Conservation (phyloP, 1,140 invertebrate species). For the Andricus grossulariae region DNA sequence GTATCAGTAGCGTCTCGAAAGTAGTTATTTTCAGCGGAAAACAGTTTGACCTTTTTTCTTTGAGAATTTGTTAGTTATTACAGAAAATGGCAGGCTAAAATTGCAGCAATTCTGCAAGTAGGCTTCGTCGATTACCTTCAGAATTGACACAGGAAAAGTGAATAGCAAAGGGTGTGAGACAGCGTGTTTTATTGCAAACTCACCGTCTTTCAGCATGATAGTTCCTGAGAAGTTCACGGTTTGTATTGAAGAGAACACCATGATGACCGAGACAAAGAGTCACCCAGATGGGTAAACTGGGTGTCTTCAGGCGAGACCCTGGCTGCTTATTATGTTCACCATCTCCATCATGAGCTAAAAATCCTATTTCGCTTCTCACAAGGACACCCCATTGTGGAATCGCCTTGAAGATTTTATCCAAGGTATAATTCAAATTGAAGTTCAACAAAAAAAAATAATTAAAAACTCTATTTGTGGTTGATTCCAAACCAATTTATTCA, state of each 20-base stretch:
- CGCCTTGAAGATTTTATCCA: slow-evolving; percentile 74
- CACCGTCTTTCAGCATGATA: slow-evolving; percentile 88
- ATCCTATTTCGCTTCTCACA: slow-evolving; percentile 83
- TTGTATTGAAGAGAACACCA: slow-evolving; percentile 87
- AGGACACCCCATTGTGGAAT: slow-evolving; percentile 85
- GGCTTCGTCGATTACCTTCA: slow-evolving; percentile 1
- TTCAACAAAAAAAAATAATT: neutral
- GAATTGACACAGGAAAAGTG: neutral
- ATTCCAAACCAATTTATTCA: too few species aligned
- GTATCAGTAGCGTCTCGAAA: neutral
- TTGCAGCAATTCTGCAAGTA: slow-evolving; percentile 16
- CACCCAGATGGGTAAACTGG: slow-evolving; percentile 88
- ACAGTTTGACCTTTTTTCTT: neutral
- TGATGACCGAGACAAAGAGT: slow-evolving; percentile 84
- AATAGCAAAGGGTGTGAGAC: slow-evolving; percentile 5
- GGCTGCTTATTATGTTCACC: slow-evolving; percentile 78
- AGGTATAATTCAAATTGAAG: neutral
- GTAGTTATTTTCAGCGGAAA: neutral
- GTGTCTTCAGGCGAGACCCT: slow-evolving; percentile 89
- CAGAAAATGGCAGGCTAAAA: neutral
- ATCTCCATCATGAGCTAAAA: slow-evolving; percentile 81
- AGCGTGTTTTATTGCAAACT: slow-evolving; percentile 30
- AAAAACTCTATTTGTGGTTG: neutral
- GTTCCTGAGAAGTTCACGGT: slow-evolving; percentile 86
- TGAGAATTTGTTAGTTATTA: slow-evolving; percentile 2